These are phyloP conservation scores for Euplagia quadripunctaria DNA, from an alignment of 2,888 invertebrate species.

Conservation along the genomic window DNA sequence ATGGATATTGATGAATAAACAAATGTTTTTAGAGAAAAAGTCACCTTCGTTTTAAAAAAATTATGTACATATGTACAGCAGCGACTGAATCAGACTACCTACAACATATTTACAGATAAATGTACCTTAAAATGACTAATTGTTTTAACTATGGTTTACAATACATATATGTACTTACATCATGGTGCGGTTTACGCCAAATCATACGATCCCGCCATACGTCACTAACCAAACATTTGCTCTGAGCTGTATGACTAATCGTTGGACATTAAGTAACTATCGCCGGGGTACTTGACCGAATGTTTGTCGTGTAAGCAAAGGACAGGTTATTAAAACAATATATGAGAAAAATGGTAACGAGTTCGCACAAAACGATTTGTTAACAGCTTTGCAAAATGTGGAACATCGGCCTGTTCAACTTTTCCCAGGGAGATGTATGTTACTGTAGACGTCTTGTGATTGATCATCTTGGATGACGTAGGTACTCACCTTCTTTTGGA, in stretches of 20 bases:
- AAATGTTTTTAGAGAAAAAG: not conserved
- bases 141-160: conserved; percentile 45
- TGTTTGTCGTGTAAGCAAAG: conserved; percentile 72
- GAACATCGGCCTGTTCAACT: conserved; percentile 65
- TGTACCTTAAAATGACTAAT: conserved; percentile 11
- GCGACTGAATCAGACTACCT: conserved; percentile 21
- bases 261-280: conserved; percentile 80
- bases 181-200: conserved; percentile 64
- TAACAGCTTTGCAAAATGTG: conserved; percentile 53
- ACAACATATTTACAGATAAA: not conserved
- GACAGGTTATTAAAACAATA: conserved; percentile 66
- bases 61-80: conserved; percentile 14
- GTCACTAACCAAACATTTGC: conserved; percentile 74
- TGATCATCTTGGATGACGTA: conserved; percentile 60
- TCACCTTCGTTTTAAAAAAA: conserved; percentile 9
- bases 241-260: conserved; percentile 76
- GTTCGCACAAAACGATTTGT: conserved; percentile 54
- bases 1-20: not conserved
- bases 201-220: conserved; percentile 65
- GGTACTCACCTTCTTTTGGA: conserved; percentile 77
- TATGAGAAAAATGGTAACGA: conserved; percentile 56
- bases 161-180: conserved; percentile 40
- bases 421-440: conserved; percentile 30
- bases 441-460: conserved; percentile 60
- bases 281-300: conserved; percentile 79